These are phyloP conservation scores for Macroramphosus scolopax DNA, from an alignment of 2,797 vertebrate species.

Conservation along the genomic window DNA sequence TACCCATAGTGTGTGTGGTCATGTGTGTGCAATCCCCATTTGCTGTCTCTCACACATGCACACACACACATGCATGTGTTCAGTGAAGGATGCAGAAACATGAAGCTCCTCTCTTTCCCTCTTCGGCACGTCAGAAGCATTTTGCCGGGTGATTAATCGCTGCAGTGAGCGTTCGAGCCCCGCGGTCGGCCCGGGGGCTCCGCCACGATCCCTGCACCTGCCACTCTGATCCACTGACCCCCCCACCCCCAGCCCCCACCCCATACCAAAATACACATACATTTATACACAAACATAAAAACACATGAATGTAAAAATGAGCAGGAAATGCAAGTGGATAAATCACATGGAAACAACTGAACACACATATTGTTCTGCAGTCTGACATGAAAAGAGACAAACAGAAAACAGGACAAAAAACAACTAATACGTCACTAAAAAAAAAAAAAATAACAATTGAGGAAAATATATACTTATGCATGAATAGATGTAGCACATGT, in stretches of 20 bases:
- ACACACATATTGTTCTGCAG: no score
- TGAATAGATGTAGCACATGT: no score
- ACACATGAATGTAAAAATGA: constrained; percentile 15
- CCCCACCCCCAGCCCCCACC: neutral
- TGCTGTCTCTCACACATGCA: constrained; percentile 11
- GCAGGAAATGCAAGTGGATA: neutral
- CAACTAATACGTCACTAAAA: no score
- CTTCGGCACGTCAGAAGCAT: constrained; percentile 70
- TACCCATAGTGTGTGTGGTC: constrained; percentile 3
- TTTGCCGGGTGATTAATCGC: constrained; percentile 75
- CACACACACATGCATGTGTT: constrained; percentile 20
- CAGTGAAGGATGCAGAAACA: constrained; percentile 62
- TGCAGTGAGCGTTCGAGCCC: constrained; percentile 54
- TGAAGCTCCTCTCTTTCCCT: constrained; percentile 56
- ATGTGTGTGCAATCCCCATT: constrained; percentile 9
- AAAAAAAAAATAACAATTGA: no score
- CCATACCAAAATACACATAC: constrained; percentile 5
- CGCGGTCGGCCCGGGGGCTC: constrained; percentile 50
- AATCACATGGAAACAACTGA: no score
- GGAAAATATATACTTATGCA: no score
- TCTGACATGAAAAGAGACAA: no score
- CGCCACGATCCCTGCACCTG: constrained; percentile 68
- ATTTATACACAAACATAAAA: constrained; percentile 16
- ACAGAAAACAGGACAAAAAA: no score
- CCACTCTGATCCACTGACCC: constrained; percentile 60